Evolutionary conservation across 1,140 invertebrate species (phyloP), one percentile per base, ranked within the genome.

Genomic region (Achroia grisella): DNA sequence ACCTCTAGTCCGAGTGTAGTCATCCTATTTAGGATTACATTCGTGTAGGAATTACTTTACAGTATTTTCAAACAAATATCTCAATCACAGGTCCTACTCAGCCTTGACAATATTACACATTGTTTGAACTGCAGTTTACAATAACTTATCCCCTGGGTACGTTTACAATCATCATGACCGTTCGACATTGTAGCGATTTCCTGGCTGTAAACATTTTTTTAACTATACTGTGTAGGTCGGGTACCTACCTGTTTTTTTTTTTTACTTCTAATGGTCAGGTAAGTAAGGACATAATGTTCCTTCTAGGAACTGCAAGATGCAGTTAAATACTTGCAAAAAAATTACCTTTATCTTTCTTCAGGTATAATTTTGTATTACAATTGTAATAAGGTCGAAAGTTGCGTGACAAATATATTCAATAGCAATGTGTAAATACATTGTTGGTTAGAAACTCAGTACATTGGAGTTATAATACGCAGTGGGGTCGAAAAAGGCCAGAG

Each of bases 161-260:
- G 6, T 44, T 28, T 30, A 36, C 42, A 29, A 29, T 48, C 33
- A 35, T 36, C 56, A 50, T 62, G 68, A 67, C 64, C 62, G 52
- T 56, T 52, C 37, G 36, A 30, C 55, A 66, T 75, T 71, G 67
- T 72, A 59, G 64, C 67, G 59, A 72, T 75, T 75, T 73, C 71
- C 69, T 78, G 71, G 52, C 40, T 14, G 49, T 40, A 49, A 53
- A 23, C 6, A 3, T 23, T 23, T 23, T 23, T 23, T 23, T 23
- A 23, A 3, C 2, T 6, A 23, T 6, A 23, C 17, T 43, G 39
- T 56, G 47, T 59, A 77, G 66, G 71, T 71, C 65, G 71, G 56
- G 57, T 71, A 75, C 64, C 54, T 68, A 59, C 42, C 42, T 45
- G 58, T 64, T 62, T 71, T 71, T 45, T 60, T 66, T 64, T 71